These are phyloP conservation scores for Phyllotis vaccarum DNA, from an alignment of 2,797 vertebrate genomes.

Conservation along the genomic window DNA sequence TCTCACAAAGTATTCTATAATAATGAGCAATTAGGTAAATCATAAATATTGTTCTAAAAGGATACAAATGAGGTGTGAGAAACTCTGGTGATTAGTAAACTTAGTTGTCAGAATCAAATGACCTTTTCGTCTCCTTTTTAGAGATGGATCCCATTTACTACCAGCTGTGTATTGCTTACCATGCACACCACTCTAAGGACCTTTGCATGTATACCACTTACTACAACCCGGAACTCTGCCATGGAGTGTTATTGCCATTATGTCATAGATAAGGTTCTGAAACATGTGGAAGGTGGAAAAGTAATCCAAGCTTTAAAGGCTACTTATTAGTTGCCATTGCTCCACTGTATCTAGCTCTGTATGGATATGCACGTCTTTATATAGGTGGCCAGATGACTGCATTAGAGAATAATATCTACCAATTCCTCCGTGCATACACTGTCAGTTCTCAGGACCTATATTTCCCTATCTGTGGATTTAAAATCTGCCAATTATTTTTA, in stretches of 20 bases:
- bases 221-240: no score
- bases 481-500: neutral
- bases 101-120: neutral
- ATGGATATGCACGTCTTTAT: neutral
- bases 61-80: neutral
- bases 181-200: neutral
- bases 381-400: neutral
- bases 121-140: neutral
- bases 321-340: neutral
- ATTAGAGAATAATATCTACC: neutral
- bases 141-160: neutral
- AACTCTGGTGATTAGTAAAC: constrained; percentile 14
- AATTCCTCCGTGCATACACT: neutral
- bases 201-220: neutral
- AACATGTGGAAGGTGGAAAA: constrained; percentile 34
- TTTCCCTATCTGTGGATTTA: neutral
- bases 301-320: constrained; percentile 31
- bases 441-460: neutral
- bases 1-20: constrained; percentile 12
- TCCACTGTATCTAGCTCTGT: neutral
- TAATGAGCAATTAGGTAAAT: neutral
- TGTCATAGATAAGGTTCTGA: constrained; percentile 70
- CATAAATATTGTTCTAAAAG: neutral
- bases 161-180: neutral
- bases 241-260: neutral